Evolutionary conservation across 2,888 invertebrate genomes (phyloP).

Genomic region (Lathronympha strigana): DNA sequence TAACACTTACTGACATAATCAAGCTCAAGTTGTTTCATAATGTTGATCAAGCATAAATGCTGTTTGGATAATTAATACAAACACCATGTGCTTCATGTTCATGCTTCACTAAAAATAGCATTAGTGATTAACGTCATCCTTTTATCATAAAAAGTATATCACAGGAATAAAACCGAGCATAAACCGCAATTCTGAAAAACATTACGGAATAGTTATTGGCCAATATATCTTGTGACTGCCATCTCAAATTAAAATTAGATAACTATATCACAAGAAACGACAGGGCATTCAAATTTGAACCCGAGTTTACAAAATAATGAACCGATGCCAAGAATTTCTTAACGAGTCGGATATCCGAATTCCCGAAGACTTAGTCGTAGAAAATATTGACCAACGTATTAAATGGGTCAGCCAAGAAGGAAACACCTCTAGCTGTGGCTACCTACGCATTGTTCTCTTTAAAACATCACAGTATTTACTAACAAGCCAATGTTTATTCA

Average conservation of each 20-base stretch:
- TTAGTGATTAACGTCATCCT: slow-evolving; percentile 14
- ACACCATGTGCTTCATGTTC: slow-evolving; percentile 15
- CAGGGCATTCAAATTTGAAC: slow-evolving; percentile 28
- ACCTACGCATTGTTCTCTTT: slow-evolving; percentile 66
- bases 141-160: slow-evolving; percentile 14
- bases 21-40: slow-evolving; percentile 3
- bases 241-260: slow-evolving; percentile 22
- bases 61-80: slow-evolving; percentile 6
- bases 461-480: slow-evolving; percentile 69
- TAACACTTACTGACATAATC: slow-evolving; percentile 8
- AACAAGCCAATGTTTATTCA: slow-evolving; percentile 61
- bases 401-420: slow-evolving; percentile 46
- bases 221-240: slow-evolving; percentile 16
- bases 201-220: slow-evolving; percentile 18
- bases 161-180: slow-evolving; percentile 1
- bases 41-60: neutral
- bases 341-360: slow-evolving; percentile 42
- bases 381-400: slow-evolving; percentile 37
- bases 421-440: slow-evolving; percentile 17
- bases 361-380: slow-evolving; percentile 33
- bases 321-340: slow-evolving; percentile 39
- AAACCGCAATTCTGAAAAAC: slow-evolving; percentile 12
- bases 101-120: slow-evolving; percentile 20
- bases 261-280: slow-evolving; percentile 18
- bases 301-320: slow-evolving; percentile 33